These are phyloP conservation scores for Lucinisca nassula DNA, from an alignment of 2,888 invertebrate species.

Conservation along the genomic window DNA sequence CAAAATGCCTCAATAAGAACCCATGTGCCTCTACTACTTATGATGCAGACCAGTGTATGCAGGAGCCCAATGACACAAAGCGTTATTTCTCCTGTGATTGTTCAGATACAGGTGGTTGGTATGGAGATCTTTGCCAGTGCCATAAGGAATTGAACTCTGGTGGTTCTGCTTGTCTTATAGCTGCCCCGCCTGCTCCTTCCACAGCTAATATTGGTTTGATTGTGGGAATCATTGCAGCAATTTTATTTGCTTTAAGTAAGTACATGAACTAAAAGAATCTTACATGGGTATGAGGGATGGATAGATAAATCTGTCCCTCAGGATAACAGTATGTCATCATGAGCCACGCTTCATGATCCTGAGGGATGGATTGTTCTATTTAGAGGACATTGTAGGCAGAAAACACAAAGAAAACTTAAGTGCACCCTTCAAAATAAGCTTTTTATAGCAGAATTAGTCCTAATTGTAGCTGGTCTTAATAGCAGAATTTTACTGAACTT, in stretches of 20 bases:
- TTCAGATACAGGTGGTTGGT: conserved; percentile 19
- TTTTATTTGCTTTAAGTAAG: conserved; percentile 96
- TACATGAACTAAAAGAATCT: too few species aligned
- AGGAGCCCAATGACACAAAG: not conserved
- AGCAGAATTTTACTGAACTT: too few species aligned
- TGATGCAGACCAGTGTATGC: not conserved
- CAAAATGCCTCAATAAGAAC: conserved; percentile 79
- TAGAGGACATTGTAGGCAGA: too few species aligned
- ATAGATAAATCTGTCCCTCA: too few species aligned
- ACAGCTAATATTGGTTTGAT: conserved; percentile 91
- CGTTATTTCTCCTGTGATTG: conserved; percentile 32
- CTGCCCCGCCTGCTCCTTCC: conserved; percentile 84
- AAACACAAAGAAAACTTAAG: too few species aligned
- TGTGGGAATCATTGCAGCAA: conserved; percentile 98
- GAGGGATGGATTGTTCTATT: too few species aligned
- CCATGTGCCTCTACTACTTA: not conserved
- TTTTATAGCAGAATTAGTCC: too few species aligned
- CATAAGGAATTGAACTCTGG: conserved; percentile 96
- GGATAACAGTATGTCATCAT: too few species aligned
- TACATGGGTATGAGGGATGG: too few species aligned
- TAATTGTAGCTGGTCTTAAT: too few species aligned
- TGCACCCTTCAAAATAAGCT: too few species aligned
- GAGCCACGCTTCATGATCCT: too few species aligned
- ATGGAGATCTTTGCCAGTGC: conserved; percentile 93
- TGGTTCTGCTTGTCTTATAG: conserved; percentile 21